A percentile compares a stretch with the other conserved stretches of the same genome.
Evolutionary conservation across 2,888 invertebrate genomes (phyloP).

Genomic region (Drosophila helvetica): DNA sequence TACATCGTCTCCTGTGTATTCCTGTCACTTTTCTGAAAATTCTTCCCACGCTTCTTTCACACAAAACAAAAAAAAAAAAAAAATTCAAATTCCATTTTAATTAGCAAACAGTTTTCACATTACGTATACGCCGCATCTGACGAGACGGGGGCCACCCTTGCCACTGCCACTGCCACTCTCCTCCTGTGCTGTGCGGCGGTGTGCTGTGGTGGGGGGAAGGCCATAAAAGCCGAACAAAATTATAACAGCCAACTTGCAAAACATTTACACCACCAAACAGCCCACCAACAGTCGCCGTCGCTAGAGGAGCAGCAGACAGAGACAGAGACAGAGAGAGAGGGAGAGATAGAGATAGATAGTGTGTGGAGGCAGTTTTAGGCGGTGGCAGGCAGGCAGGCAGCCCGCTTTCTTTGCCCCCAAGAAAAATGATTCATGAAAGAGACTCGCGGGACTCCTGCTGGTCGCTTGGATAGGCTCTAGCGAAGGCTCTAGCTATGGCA

Average conservation of each 20-base stretch:
- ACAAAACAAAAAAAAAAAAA: conserved; percentile 10
- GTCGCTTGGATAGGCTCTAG: conserved; percentile 20
- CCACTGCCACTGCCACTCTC: conserved; percentile 3
- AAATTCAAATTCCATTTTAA: conserved; percentile 66
- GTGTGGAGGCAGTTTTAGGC: conserved; percentile 30
- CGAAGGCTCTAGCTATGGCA: conserved; percentile 6
- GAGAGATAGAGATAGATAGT: background rate
- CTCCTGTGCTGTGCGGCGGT: conserved; percentile 48
- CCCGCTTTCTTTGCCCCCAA: conserved; percentile 62
- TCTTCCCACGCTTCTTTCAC: conserved; percentile 63
- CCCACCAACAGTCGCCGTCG: conserved; percentile 18
- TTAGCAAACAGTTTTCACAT: conserved; percentile 64
- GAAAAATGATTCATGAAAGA: conserved; percentile 72
- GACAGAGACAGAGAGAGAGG: conserved; percentile 10
- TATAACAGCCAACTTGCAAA: conserved; percentile 70
- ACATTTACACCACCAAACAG: conserved; percentile 66
- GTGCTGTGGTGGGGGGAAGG: conserved; percentile 16
- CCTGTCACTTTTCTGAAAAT: conserved; percentile 2
- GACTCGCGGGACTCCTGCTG: conserved; percentile 69
- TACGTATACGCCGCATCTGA: conserved; percentile 67
- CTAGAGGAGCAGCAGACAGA: conserved; percentile 11
- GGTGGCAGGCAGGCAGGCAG: conserved; percentile 21
- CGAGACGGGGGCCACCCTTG: conserved; percentile 23
- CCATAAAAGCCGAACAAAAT: conserved; percentile 58
- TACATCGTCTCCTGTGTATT: background rate